Conservation (phyloP, 2,797 vertebrate genomes). For the Myotis pilosus region DNA sequence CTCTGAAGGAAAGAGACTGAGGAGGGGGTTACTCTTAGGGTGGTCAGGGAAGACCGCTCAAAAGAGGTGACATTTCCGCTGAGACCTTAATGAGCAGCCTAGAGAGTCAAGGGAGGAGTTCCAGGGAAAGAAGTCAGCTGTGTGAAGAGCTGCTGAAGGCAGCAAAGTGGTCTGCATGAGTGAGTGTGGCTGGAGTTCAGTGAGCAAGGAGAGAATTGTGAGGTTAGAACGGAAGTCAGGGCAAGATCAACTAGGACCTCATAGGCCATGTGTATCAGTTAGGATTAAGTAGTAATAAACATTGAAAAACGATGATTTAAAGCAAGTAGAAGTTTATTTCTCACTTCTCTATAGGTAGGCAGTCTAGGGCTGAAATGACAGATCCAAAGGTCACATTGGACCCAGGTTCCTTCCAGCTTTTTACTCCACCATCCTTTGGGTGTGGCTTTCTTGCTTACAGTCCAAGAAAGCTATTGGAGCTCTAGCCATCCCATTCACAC, state of each 20-base stretch:
- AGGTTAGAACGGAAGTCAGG: neutral
- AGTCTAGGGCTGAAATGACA: neutral
- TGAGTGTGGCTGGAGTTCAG: neutral
- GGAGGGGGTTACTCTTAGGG: neutral
- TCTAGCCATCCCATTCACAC: neutral
- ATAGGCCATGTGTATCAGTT: neutral
- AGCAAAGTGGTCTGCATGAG: neutral
- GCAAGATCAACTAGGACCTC: neutral
- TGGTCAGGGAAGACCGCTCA: neutral
- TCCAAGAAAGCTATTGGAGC: neutral
- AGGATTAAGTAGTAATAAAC: neutral
- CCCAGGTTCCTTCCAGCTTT: neutral
- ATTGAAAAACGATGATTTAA: neutral
- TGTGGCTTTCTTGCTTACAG: neutral
- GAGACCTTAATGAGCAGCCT: neutral
- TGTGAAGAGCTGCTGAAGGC: neutral
- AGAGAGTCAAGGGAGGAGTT: neutral
- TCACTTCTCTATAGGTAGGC: neutral
- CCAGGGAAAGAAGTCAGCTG: neutral
- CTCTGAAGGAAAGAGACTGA: neutral
- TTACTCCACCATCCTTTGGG: neutral
- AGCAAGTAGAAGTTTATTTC: neutral
- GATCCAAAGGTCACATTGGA: neutral
- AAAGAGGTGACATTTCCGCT: neutral
- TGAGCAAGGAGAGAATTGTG: neutral